Percentiles rank a stretch among this genome's conserved stretches.
Conservation (phyloP, 2,113 vertebrate species). For the Gnathonemus longibarbis region DNA sequence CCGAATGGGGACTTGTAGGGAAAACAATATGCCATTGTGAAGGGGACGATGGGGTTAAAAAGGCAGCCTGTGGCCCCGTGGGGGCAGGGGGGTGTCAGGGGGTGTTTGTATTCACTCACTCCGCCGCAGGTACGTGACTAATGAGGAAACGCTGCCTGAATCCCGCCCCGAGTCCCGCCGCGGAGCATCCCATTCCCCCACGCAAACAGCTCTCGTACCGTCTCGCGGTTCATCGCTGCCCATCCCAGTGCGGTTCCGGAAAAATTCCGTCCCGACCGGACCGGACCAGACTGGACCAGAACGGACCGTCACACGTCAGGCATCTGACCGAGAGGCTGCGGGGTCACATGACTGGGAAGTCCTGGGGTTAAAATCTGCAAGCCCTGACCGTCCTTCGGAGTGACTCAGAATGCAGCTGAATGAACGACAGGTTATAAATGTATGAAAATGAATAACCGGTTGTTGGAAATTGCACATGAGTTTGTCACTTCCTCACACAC, state of each 20-base stretch:
- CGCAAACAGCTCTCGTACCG: background rate
- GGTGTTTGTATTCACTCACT: background rate
- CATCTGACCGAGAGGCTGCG: background rate
- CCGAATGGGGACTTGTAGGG: background rate
- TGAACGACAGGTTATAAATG: background rate
- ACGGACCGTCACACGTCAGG: background rate
- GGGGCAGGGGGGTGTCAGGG: no score
- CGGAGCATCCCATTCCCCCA: background rate
- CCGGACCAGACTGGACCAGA: background rate
- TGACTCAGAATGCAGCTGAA: background rate
- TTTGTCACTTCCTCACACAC: background rate
- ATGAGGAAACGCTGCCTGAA: background rate
- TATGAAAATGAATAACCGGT: background rate
- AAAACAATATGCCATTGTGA: background rate
- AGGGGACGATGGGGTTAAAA: background rate
- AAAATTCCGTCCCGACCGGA: background rate
- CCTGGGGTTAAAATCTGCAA: background rate
- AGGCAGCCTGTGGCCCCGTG: background rate
- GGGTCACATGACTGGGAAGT: background rate
- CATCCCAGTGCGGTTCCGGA: background rate
- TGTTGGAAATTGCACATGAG: background rate
- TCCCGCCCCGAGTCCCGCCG: background rate
- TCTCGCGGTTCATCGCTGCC: background rate
- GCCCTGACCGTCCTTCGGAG: background rate
- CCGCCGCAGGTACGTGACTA: background rate